phyloP scores from a whole-genome alignment of 2,888 invertebrate species.

The Pollenia griseotomentosa region DNA sequence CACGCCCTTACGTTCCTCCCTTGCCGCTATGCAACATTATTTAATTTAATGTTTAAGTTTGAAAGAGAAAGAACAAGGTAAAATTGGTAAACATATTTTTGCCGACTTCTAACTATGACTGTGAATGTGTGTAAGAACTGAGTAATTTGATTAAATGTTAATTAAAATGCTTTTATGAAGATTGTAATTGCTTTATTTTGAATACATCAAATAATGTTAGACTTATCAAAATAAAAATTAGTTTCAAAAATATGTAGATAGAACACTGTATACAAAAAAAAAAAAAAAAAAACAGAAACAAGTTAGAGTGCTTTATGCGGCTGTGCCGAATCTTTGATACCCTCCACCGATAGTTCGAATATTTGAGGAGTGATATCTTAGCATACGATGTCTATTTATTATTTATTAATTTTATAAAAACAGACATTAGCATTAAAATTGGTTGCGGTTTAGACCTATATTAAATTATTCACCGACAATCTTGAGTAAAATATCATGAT shows the following conservation, averaged over 20 bases:
- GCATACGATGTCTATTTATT: too few relatives aligned
- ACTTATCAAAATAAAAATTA: constrained; percentile 4
- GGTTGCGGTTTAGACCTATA: too few relatives aligned
- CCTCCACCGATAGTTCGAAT: too few relatives aligned
- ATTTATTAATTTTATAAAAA: too few relatives aligned
- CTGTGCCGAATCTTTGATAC: too few relatives aligned
- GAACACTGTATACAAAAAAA: not conserved
- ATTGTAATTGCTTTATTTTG: constrained; percentile 73
- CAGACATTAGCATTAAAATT: too few relatives aligned
- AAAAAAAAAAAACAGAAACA: too few relatives aligned
- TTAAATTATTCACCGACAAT: too few relatives aligned
- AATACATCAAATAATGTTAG: not conserved
- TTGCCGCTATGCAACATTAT: not conserved
- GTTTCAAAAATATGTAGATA: not conserved
- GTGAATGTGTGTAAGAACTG: constrained; percentile 35
- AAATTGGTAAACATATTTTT: not conserved
- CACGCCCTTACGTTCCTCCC: constrained; percentile 1
- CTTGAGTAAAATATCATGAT: too few relatives aligned
- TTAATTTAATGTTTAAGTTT: not conserved
- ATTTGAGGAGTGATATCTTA: too few relatives aligned
- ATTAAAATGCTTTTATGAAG: constrained; percentile 81
- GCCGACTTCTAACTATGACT: not conserved
- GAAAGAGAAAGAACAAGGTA: constrained; percentile 4
- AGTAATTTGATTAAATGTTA: constrained; percentile 80
- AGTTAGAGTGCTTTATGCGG: too few relatives aligned